A percentile compares a stretch with the other conserved stretches of the same genome.
These are phyloP conservation scores for Lepidurus packardi DNA, from an alignment of 1,140 invertebrate genomes.

Conservation along the genomic window DNA sequence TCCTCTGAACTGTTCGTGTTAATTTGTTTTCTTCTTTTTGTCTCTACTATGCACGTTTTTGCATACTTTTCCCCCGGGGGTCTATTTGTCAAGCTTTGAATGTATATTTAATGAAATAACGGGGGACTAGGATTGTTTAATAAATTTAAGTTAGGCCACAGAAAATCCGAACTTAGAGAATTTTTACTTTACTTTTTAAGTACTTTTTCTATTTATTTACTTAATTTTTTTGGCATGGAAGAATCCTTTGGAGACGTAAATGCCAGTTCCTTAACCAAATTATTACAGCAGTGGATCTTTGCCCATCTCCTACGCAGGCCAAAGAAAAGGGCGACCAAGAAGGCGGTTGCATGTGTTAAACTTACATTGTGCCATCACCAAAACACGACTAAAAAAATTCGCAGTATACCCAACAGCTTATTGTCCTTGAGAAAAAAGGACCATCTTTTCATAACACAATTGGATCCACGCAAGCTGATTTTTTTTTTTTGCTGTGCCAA, in stretches of 20 bases:
- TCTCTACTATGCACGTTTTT: neutral
- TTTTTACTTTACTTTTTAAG: slow-evolving; percentile 30
- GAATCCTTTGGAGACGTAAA: too few relatives aligned
- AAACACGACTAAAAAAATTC: neutral
- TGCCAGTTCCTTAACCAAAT: slow-evolving; percentile 47
- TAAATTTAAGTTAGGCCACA: slow-evolving; percentile 23
- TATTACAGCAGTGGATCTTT: slow-evolving; percentile 64
- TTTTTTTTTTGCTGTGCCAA: slow-evolving; percentile 15
- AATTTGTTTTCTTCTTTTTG: neutral
- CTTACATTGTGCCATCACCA: slow-evolving; percentile 7
- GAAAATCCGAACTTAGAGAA: slow-evolving; percentile 33
- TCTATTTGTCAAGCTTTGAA: slow-evolving; percentile 10
- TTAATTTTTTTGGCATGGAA: neutral
- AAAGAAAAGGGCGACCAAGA: slow-evolving; percentile 67
- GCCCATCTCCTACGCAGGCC: slow-evolving; percentile 63
- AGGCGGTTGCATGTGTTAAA: slow-evolving; percentile 70
- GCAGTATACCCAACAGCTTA: neutral
- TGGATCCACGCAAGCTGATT: neutral
- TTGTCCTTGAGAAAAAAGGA: neutral
- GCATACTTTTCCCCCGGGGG: neutral
- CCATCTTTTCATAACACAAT: neutral
- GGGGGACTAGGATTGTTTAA: slow-evolving; percentile 4
- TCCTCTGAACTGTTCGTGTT: neutral
- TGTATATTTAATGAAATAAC: neutral
- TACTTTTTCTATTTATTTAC: slow-evolving; percentile 28